Conservation (phyloP, 2,888 invertebrate genomes). For the Pandemis corylana region DNA sequence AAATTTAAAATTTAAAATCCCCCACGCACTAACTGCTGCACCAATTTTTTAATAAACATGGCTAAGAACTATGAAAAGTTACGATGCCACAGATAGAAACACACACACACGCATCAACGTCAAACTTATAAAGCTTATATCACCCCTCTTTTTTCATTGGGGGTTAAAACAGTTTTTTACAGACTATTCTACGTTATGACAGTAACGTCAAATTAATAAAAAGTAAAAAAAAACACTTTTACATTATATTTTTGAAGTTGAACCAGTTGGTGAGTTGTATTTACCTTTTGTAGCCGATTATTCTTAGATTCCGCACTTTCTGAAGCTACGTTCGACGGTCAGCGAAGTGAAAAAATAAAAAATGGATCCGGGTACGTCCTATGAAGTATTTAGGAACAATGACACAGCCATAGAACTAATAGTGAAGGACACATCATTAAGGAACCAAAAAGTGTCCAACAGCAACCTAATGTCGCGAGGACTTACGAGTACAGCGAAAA, state of each 20-base stretch:
- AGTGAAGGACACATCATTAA: slow-evolving; percentile 65
- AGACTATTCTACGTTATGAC: not conserved
- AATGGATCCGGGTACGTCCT: slow-evolving; percentile 54
- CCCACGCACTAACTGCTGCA: too few species aligned
- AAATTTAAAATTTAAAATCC: too few species aligned
- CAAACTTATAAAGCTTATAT: too few species aligned
- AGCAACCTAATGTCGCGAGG: slow-evolving; percentile 15
- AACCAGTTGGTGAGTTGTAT: not conserved
- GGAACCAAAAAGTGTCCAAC: slow-evolving; percentile 48
- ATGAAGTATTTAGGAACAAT: slow-evolving; percentile 71
- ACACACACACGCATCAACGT: too few species aligned
- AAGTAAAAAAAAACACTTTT: slow-evolving; percentile 1
- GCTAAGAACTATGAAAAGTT: too few species aligned
- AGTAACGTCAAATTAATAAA: not conserved
- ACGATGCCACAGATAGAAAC: too few species aligned
- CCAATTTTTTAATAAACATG: too few species aligned
- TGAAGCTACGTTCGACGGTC: slow-evolving; percentile 38
- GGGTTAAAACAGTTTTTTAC: not conserved
- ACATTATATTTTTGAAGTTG: not conserved
- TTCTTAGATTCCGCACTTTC: not conserved
- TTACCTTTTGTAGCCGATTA: not conserved
- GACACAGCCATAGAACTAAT: slow-evolving; percentile 73
- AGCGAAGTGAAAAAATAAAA: slow-evolving; percentile 41
- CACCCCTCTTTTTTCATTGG: too few species aligned
- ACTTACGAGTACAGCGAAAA: slow-evolving; percentile 42